A percentile compares a stretch with the other conserved stretches of the same genome.
Evolutionary conservation across 2,797 vertebrate genomes (phyloP).

Genomic region (Parauchenoglanis punctatus): DNA sequence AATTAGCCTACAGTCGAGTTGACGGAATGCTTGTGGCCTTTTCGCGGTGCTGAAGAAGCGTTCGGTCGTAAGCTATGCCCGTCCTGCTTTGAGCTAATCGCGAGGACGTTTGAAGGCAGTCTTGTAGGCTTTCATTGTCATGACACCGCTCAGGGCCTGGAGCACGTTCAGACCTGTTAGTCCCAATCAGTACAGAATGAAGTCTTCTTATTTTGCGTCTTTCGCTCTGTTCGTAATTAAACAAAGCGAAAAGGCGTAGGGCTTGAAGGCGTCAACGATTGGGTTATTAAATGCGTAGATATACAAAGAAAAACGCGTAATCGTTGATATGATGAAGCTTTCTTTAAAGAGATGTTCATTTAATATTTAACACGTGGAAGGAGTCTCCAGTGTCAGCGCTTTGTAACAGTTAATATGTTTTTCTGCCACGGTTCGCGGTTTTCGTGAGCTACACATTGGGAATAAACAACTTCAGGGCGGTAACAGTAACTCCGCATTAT

Average conservation of each 20-base stretch:
- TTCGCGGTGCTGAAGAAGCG: background rate
- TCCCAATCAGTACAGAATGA: background rate
- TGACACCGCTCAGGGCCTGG: background rate
- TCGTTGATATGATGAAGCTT: background rate
- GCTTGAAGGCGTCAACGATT: background rate
- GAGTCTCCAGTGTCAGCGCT: background rate
- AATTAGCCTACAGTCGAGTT: background rate
- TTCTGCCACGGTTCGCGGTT: background rate
- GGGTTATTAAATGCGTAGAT: background rate
- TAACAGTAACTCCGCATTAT: background rate
- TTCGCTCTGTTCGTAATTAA: background rate
- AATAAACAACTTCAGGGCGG: background rate
- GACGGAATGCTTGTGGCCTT: background rate
- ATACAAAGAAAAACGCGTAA: background rate
- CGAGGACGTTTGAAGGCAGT: background rate
- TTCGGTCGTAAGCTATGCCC: conserved; percentile 8
- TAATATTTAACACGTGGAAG: background rate
- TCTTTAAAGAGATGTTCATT: background rate
- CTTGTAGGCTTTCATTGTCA: background rate
- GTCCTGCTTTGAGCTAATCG: conserved; percentile 3
- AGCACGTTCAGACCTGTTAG: background rate
- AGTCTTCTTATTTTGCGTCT: background rate
- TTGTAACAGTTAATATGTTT: background rate
- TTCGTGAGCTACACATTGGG: background rate
- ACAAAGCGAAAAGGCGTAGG: background rate